These are phyloP conservation scores for Chironomus riparius DNA, from an alignment of 2,888 invertebrate genomes.

Conservation along the genomic window DNA sequence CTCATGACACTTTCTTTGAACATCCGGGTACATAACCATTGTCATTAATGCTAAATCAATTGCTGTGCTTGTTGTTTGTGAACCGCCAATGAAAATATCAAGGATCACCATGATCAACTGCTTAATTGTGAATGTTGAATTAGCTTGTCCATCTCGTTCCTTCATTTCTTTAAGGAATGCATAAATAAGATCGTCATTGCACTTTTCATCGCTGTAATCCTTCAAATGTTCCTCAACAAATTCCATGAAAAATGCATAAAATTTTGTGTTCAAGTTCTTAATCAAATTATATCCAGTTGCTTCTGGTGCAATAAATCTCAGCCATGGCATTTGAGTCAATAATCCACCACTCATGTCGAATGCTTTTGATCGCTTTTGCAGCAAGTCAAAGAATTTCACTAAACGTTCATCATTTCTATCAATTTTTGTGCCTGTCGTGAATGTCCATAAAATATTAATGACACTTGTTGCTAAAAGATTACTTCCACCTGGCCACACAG, in stretches of 20 bases:
- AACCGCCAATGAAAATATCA: constrained; percentile 60
- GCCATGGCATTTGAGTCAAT: constrained; percentile 53
- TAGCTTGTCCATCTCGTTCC: constrained; percentile 32
- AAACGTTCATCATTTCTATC: constrained; percentile 42
- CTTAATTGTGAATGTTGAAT: constrained; percentile 45
- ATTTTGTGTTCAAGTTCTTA: constrained; percentile 46
- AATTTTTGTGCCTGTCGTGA: constrained; percentile 48
- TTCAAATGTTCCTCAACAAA: constrained; percentile 49
- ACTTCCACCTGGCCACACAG: constrained; percentile 36
- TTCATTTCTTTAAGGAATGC: constrained; percentile 54
- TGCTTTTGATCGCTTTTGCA: constrained; percentile 45
- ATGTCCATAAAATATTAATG: constrained; percentile 56
- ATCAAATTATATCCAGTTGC: constrained; percentile 53
- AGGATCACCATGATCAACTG: constrained; percentile 55
- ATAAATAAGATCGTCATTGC: constrained; percentile 51
- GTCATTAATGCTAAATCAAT: constrained; percentile 53
- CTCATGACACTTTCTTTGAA: constrained; percentile 49
- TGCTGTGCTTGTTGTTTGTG: constrained; percentile 54
- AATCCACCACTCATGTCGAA: constrained; percentile 52
- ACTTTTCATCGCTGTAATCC: constrained; percentile 42
- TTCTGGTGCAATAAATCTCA: constrained; percentile 52
- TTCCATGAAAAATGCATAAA: constrained; percentile 48
- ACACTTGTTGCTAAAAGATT: constrained; percentile 47
- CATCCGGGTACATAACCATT: constrained; percentile 49
- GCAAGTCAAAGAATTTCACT: constrained; percentile 42